Evolutionary conservation across 2,113 vertebrate species (phyloP), one percentile per base, ranked within the genome.

Genomic region (Myocastor coypus): DNA sequence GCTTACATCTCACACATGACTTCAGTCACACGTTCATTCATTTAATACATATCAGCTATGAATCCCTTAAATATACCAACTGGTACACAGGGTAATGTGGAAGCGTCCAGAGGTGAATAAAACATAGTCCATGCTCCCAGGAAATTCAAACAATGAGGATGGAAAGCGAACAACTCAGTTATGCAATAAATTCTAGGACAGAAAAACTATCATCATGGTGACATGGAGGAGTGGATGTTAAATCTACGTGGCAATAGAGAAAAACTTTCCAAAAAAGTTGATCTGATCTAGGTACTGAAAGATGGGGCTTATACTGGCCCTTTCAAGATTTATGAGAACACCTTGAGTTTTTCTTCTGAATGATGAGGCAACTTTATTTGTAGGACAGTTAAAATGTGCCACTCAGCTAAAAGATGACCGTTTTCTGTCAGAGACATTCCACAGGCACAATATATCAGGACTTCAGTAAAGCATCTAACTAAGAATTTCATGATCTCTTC

Each of bases 1-100:
- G 52, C 87, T 95, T 68, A 55, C 71, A 52, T 92, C n/a, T 42
- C 16, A 66, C 40, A 52, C 28, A 63, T 34, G 20, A 40, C 89
- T 71, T 94, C 37, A 77, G 68, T 81, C 87, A 87, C 26, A 85
- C 8, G 46, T 81, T 83, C 52, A 68, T 75, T 95, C 68, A 93
- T 83, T 95, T n/a, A 92, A 46, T 64, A 97, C 78, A 78, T 78
- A 91, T 78, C 92, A 87, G 87, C n/a, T 90, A 34, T 86, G 82
- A 81, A 20, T 42, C 34, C 92, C 64, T 86, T 73, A 34, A 19
- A 46, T 19, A 10, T 3, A 90, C 28, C 52, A 77, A 30, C 75
- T 63, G 34, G n/a, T 24, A 42, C 24, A 32, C 11, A 20, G 83
- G 16, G 92, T 77, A 37, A 17, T 64, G 3, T 16, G 10, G 61